These are phyloP conservation scores for Barnardius zonarius DNA, from an alignment of 2,113 vertebrate species.

Conservation along the genomic window DNA sequence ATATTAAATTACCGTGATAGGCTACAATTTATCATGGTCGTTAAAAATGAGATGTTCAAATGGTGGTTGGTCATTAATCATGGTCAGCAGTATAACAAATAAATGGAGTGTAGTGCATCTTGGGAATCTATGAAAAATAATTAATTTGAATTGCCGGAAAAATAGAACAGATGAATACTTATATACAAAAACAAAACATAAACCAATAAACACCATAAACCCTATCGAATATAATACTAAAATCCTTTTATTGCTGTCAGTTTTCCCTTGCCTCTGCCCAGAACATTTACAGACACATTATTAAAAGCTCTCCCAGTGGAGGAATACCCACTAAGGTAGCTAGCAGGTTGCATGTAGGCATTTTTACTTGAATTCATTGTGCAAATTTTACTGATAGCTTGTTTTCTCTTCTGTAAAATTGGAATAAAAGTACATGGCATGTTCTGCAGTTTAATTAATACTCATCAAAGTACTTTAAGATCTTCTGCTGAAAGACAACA, in stretches of 20 bases:
- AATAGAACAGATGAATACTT: slow-evolving; percentile 19
- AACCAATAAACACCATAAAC: not conserved
- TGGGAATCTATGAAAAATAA: slow-evolving; percentile 38
- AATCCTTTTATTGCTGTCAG: not conserved
- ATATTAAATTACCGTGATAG: slow-evolving; percentile 49
- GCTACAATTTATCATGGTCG: slow-evolving; percentile 56
- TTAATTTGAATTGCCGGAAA: slow-evolving; percentile 46
- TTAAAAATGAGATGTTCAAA: slow-evolving; percentile 53
- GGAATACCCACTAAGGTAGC: not conserved
- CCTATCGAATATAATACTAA: not conserved
- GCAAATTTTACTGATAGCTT: not conserved
- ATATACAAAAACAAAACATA: not conserved
- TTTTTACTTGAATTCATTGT: not conserved
- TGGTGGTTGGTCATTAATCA: slow-evolving; percentile 60
- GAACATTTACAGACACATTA: not conserved
- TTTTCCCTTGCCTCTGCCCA: not conserved
- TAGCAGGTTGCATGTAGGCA: not conserved
- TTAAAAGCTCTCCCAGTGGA: not conserved
- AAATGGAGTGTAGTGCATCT: slow-evolving; percentile 43
- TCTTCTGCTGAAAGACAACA: not conserved
- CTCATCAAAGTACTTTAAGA: not conserved
- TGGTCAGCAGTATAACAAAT: slow-evolving; percentile 44
- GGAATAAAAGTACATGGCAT: not conserved
- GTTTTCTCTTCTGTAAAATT: not conserved
- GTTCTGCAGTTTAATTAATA: not conserved